These are phyloP conservation scores for Ochotona curzoniae DNA, from an alignment of 2,113 vertebrate genomes.

Conservation along the genomic window DNA sequence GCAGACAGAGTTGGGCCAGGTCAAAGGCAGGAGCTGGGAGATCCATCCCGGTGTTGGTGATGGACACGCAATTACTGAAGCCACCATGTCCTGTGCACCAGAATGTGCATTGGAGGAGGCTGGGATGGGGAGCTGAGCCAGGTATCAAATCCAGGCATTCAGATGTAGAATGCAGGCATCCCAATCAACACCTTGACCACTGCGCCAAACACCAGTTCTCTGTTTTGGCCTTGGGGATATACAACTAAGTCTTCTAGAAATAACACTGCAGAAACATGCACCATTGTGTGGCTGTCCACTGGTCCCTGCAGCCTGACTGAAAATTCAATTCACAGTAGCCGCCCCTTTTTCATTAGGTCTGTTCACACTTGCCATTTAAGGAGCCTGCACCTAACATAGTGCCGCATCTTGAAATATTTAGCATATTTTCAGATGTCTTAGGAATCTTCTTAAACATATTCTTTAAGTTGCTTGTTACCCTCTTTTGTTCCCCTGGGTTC, in stretches of 20 bases:
- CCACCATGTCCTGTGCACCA: too few relatives aligned
- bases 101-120: too few relatives aligned
- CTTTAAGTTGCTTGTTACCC: neutral
- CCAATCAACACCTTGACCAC: too few relatives aligned
- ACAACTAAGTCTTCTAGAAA: neutral
- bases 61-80: too few relatives aligned
- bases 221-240: neutral
- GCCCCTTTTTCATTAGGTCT: neutral
- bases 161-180: too few relatives aligned
- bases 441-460: neutral
- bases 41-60: too few relatives aligned
- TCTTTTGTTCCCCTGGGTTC: neutral
- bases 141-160: too few relatives aligned
- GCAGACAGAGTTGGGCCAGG: too few relatives aligned
- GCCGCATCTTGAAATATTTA: neutral
- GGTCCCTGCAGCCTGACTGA: neutral
- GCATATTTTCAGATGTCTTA: neutral
- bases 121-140: too few relatives aligned
- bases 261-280: neutral
- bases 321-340: neutral
- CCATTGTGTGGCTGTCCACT: neutral
- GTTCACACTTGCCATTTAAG: neutral
- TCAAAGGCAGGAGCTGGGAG: too few relatives aligned
- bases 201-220: too few relatives aligned
- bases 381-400: neutral